Evolutionary conservation across 2,888 invertebrate genomes (phyloP), one percentile per base, ranked within the genome.

Genomic region (Stenurella melanura): DNA sequence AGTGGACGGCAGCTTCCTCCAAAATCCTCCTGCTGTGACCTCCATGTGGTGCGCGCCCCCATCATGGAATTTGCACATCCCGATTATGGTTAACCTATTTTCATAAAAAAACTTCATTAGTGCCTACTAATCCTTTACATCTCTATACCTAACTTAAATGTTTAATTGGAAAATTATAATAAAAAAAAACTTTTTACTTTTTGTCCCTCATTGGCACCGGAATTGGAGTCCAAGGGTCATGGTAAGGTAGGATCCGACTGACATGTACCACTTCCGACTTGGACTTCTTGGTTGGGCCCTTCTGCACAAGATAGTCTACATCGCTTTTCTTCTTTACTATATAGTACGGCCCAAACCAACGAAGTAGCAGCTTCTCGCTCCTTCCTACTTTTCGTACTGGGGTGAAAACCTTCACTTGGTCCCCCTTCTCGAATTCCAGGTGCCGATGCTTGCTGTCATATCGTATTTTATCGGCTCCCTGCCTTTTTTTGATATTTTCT

Each of bases 371-470:
- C n/a, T 61, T 61, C 6, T 61, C 61, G 26, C 61, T 61, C n/a
- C 61, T 21, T 61, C 61, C 61, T 26, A 61, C 77, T 67, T 81
- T 83, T 10, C 83, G 56, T 6, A 80, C 76, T 1, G 85, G 82
- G 0, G 80, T 82, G 57, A 81, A 83, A 1, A 85, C 81, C 73
- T 82, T 80, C 6, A 84, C 81, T 74, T 80, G 81, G 34, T 61
- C 61, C 11, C 61, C 61, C 30, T 61, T 26, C n/a, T 10, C 3
- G n/a, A 61, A 61, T 30, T 61, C 61, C n/a, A 61, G 12, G 12
- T 61, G 61, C 15, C 61, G 26, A 60, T 85, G 85, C 71, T 80
- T 80, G 6, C n/a, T 18, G 58, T 85, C 82, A 63, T 82, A 84
- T 7, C 84, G 42, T 18, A 30, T 19, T 73, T 84, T 85, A 42